A percentile compares a stretch with the other conserved stretches of the same genome.
Evolutionary conservation across 1,140 invertebrate species (phyloP).

Genomic region (Zelostemma sp.): DNA sequence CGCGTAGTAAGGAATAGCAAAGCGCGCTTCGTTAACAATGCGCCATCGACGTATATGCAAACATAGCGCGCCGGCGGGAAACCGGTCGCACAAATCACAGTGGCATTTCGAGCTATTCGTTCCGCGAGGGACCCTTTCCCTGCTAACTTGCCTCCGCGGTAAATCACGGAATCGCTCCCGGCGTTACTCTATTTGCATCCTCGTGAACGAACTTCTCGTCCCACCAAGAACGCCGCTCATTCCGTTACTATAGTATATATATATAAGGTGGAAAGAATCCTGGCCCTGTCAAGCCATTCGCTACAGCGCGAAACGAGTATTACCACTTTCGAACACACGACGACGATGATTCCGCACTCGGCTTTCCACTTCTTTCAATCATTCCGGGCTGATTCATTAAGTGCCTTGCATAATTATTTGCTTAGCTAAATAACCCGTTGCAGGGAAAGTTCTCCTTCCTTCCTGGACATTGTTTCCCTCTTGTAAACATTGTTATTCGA

Average conservation of each 20-base stretch:
- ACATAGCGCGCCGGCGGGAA: conserved; percentile 33
- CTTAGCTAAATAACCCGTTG: too few relatives aligned
- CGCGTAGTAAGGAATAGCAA: not conserved
- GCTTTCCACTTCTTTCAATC: conserved; percentile 20
- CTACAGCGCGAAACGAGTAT: conserved; percentile 30
- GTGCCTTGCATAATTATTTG: not conserved
- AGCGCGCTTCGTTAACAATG: conserved; percentile 35
- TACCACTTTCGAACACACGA: conserved; percentile 43
- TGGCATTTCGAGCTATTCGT: conserved; percentile 48
- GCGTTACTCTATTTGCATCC: conserved; percentile 60
- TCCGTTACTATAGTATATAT: conserved; percentile 15
- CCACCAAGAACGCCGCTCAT: conserved; percentile 9
- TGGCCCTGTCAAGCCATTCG: conserved; percentile 25
- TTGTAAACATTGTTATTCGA: too few relatives aligned
- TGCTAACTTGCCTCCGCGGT: conserved; percentile 24
- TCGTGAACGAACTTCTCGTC: conserved; percentile 32
- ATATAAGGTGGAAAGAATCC: conserved; percentile 34
- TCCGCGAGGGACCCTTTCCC: conserved; percentile 24
- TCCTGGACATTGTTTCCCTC: too few relatives aligned
- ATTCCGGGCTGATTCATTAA: not conserved
- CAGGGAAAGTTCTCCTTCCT: too few relatives aligned
- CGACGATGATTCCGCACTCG: conserved; percentile 43
- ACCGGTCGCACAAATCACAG: conserved; percentile 51
- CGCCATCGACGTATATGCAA: conserved; percentile 46
- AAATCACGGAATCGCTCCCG: conserved; percentile 58